Evolutionary conservation across 2,888 invertebrate species (phyloP), one percentile per base, ranked within the genome.

Genomic region (Malachius bipustulatus): DNA sequence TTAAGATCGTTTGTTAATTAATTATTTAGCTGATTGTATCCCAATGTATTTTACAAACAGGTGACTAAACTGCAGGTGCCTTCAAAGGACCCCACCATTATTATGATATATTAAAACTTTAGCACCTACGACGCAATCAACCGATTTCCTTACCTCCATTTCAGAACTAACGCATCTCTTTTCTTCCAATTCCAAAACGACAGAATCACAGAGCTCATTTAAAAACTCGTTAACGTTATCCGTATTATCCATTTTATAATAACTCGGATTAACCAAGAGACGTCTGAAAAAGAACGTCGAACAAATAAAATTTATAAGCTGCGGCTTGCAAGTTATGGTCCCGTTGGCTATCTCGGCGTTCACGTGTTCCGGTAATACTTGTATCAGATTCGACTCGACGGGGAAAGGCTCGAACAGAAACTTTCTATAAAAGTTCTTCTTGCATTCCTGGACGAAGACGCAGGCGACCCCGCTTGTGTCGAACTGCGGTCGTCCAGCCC

Each of bases 341-440:
- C 93, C 94, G 14, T 96, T 89, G 0, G 94, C 90, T 43, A 87
- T 76, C 63, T 98, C 98, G 0, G 98, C 98, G 63, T 98, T 98
- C 44, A 97, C 70, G 63, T 98, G 98, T 63, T 99, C 97, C 0
- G 96, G 81, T 35, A 99, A 59, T 0, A 93, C 96, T 36, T 77
- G 75, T 4, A 96, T 65, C 27, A 99, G 63, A 56, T 87, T 93
- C 1, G 97, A 97, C 62, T 98, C 98, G 0, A 99, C 97, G 0
- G 98, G 98, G 65, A 99, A 98, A 0, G 98, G 98, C 59, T 98
- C 96, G 62, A 98, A 97, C 0, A 99, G 66, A 67, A 98, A 99
- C 60, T 94, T 94, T 59, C 94, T 94, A 67, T 99, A 99, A 67
- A 97, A 99, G 59, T 88, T 88, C 64, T 99, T 98, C 65, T 97